Evolutionary conservation across 2,113 vertebrate genomes (phyloP).

Genomic region (Megaceryle torquata): DNA sequence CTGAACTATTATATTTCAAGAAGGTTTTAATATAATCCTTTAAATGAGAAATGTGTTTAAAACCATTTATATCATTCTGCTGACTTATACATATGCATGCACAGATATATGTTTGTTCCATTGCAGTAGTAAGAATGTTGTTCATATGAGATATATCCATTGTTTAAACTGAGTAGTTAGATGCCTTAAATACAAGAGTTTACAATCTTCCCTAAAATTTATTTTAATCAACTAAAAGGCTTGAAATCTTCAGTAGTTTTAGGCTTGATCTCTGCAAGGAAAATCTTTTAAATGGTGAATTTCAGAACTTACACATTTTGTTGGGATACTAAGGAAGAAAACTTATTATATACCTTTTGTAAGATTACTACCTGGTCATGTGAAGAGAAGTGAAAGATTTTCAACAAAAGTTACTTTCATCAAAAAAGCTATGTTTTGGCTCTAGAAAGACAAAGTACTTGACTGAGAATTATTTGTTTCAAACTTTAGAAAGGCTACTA

Average conservation of each 20-base stretch:
- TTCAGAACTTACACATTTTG: not conserved
- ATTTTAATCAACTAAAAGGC: not conserved
- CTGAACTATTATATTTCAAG: not conserved
- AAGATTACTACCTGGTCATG: not conserved
- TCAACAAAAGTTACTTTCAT: not conserved
- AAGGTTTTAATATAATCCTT: not conserved
- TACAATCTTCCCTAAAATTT: not conserved
- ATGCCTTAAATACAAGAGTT: not conserved
- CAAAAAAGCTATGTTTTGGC: not conserved
- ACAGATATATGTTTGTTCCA: not conserved
- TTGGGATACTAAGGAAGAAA: not conserved
- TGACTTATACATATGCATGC: not conserved
- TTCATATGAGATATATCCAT: not conserved
- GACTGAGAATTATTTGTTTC: not conserved
- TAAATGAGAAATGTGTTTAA: not conserved
- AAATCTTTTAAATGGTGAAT: not conserved
- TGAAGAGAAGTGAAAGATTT: not conserved
- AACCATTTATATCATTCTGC: not conserved
- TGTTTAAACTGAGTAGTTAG: not conserved
- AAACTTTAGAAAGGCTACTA: not conserved
- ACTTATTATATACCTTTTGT: not conserved
- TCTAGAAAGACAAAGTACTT: not conserved
- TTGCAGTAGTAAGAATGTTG: not conserved
- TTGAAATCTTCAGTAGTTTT: not conserved
- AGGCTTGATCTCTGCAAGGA: not conserved